Conservation (phyloP, 2,888 invertebrate species). For the Chymomyza amoena region DNA sequence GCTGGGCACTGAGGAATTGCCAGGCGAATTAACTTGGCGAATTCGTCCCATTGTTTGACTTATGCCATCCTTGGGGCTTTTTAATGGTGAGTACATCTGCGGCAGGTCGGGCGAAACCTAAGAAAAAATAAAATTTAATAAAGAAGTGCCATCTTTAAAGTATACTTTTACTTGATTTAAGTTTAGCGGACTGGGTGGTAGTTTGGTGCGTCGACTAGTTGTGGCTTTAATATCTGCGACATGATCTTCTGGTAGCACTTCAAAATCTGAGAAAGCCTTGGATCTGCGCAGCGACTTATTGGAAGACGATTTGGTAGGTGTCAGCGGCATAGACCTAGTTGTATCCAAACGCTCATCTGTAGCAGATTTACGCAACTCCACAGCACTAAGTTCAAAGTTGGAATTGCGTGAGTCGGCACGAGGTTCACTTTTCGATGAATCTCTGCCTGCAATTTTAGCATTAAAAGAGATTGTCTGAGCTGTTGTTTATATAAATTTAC, state of each 20-base stretch:
- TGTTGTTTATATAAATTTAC: conserved; percentile 41
- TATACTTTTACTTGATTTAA: conserved; percentile 69
- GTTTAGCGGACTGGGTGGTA: conserved; percentile 77
- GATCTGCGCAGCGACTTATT: conserved; percentile 70
- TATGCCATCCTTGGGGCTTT: conserved; percentile 71
- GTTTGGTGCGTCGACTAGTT: conserved; percentile 63
- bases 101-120: conserved; percentile 73
- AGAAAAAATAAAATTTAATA: neutral
- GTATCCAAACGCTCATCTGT: conserved; percentile 54
- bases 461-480: neutral
- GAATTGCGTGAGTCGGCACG: conserved; percentile 59
- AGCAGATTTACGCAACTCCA: conserved; percentile 58
- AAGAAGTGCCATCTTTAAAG: neutral
- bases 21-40: conserved; percentile 82
- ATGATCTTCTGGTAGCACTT: conserved; percentile 77
- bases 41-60: conserved; percentile 77
- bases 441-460: conserved; percentile 67
- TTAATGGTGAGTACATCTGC: conserved; percentile 76
- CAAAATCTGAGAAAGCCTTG: conserved; percentile 75
- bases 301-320: conserved; percentile 64
- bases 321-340: conserved; percentile 36
- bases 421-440: conserved; percentile 76
- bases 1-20: conserved; percentile 83
- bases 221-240: conserved; percentile 72
- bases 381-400: conserved; percentile 55